These are phyloP conservation scores for Agrochola macilenta DNA, from an alignment of 2,888 invertebrate genomes.

Conservation along the genomic window DNA sequence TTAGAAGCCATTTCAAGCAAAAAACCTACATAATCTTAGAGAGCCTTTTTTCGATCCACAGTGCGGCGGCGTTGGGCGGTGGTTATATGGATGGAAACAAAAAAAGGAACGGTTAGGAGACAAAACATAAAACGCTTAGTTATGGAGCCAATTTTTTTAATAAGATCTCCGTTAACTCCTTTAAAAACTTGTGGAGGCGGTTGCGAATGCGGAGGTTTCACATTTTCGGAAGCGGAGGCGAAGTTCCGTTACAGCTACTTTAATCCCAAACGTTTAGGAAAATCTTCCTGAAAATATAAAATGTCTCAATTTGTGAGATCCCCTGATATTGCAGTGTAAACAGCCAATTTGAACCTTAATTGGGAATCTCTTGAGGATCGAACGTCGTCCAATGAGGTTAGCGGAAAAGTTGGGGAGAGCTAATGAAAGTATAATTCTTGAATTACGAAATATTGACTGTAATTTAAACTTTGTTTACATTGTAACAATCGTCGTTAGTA, in stretches of 20 bases:
- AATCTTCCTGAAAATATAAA: conserved; percentile 31
- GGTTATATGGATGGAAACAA: too few relatives aligned
- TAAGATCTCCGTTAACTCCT: not conserved
- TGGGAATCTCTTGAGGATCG: conserved; percentile 27
- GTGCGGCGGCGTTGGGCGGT: too few relatives aligned
- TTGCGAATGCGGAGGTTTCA: not conserved
- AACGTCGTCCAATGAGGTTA: conserved; percentile 16
- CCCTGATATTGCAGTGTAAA: conserved; percentile 30
- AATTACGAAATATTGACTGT: not conserved
- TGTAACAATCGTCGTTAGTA: not conserved
- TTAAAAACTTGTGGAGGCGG: not conserved
- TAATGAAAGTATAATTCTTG: conserved; percentile 22
- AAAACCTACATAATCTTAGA: too few relatives aligned
- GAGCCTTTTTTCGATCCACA: too few relatives aligned
- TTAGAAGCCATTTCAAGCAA: too few relatives aligned
- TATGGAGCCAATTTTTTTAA: not conserved
- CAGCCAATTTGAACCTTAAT: conserved; percentile 43
- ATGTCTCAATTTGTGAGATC: conserved; percentile 35
- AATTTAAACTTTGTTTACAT: not conserved
- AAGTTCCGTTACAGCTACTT: not conserved
- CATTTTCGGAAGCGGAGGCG: not conserved
- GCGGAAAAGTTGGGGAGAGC: not conserved
- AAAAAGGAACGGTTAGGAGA: not conserved
- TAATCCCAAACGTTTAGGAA: conserved; percentile 6
- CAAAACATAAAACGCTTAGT: not conserved